These are phyloP conservation scores for Hyperoplus immaculatus DNA, from an alignment of 2,797 vertebrate genomes.

Conservation along the genomic window DNA sequence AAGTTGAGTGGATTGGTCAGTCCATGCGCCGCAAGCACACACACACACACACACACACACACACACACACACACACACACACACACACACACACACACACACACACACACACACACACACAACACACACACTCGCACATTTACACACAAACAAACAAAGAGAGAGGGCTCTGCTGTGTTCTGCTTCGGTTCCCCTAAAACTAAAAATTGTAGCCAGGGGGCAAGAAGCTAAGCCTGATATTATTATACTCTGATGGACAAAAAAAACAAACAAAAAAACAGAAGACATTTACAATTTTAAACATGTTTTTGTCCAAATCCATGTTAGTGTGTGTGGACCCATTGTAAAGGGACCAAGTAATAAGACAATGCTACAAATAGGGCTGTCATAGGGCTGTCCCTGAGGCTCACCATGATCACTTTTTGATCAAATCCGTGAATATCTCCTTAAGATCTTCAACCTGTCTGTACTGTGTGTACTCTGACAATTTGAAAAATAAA, in stretches of 20 bases:
- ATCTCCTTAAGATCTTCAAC: too few relatives aligned
- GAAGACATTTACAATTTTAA: conserved; percentile 33
- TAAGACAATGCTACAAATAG: conserved; percentile 5
- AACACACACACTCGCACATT: conserved; percentile 14
- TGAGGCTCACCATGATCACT: too few relatives aligned
- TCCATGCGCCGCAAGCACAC: conserved; percentile 28
- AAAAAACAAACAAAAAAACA: conserved; percentile 34
- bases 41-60: background rate
- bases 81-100: conserved; percentile 1
- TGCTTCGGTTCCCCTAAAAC: conserved; percentile 62
- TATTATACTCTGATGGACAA: conserved; percentile 56
- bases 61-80: background rate
- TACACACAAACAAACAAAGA: background rate
- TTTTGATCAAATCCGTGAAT: too few relatives aligned
- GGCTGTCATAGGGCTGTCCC: background rate
- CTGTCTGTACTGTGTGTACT: too few relatives aligned
- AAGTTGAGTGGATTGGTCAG: conserved; percentile 65
- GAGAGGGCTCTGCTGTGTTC: conserved; percentile 42
- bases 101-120: conserved; percentile 1
- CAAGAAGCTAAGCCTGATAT: conserved; percentile 64
- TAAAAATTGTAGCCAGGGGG: conserved; percentile 59
- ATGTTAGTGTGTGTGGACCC: too few relatives aligned
- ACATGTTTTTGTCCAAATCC: background rate
- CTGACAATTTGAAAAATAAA: too few relatives aligned
- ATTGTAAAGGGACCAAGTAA: background rate